Evolutionary conservation across 2,113 vertebrate genomes (phyloP), one percentile per base, ranked within the genome.

Genomic region (Pyxicephalus adspersus): DNA sequence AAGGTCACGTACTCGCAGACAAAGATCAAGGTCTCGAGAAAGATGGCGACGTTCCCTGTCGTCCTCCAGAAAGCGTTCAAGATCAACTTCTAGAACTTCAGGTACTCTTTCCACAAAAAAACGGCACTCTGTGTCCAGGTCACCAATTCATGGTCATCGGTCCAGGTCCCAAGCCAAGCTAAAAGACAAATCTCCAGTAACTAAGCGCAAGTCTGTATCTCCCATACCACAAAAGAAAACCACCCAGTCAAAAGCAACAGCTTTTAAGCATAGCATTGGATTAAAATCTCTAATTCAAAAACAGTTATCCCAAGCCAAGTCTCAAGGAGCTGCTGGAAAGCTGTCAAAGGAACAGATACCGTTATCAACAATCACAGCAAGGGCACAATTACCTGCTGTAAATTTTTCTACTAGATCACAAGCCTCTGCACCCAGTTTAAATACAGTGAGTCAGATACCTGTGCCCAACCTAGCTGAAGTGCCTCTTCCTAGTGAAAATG

Each of bases 221-320:
- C 72, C 79, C 16, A 25, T 51, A 29, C 55, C 34, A 58, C 70
- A 52, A 28, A 82, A 82, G 51, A 82, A 75, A 75, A 52, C 2
- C 2, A 11, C 18, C 20, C 52, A 29, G 22, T 29, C 63, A 57
- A 75, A 75, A 50, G 23, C 80, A 18, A 19, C 80, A 31, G 51
- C 70, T 28, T 74, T 82, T 28, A 82, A 82, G 26, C 80, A 74
- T 29, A 75, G 70, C 6, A 75, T 75, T 65, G 79, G 79, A 20
- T 57, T 81, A 29, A 74, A 82, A 31, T 82, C 80, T 57, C 71
- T 82, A 60, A 82, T 82, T 75, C 80, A 82, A 61, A 82, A 82
- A 19, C 80, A 82, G 70, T 52, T 82, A 58, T 82, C 71, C 20
- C 80, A 82, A 66, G 70, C 80, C 16, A 75, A 82, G 50, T 75